Conservation (phyloP, 2,113 vertebrate species). For the Dicentrarchus labrax region DNA sequence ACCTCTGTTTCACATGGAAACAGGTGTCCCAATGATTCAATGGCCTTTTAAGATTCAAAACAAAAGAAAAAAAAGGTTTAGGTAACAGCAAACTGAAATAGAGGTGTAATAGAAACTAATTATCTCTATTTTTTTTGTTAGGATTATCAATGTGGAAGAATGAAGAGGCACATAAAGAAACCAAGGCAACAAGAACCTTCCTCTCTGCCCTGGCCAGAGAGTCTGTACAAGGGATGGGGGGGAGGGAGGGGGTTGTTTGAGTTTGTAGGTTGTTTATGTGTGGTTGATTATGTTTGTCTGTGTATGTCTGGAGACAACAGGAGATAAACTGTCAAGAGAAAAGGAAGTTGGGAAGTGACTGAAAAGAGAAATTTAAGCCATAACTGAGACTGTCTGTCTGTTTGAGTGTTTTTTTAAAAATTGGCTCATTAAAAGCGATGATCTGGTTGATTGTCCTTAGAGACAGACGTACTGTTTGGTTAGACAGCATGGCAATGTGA, state of each 20-base stretch:
- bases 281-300: conserved; percentile 39
- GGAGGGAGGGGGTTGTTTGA: conserved; percentile 12
- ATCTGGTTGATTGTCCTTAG: conserved; percentile 58
- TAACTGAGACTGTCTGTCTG: conserved; percentile 19
- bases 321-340: not conserved
- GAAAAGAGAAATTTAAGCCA: conserved; percentile 7
- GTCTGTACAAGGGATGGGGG: conserved; percentile 42
- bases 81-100: conserved; percentile 57
- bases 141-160: conserved; percentile 65
- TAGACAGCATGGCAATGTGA: conserved; percentile 40
- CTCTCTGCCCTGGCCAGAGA: conserved; percentile 45
- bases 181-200: conserved; percentile 76
- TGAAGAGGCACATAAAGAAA: conserved; percentile 82
- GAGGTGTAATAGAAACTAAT: conserved; percentile 42
- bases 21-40: conserved; percentile 47
- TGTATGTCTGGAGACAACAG: conserved; percentile 33
- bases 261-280: conserved; percentile 44
- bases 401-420: conserved; percentile 42
- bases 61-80: conserved; percentile 39
- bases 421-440: conserved; percentile 27
- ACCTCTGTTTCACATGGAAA: conserved; percentile 51
- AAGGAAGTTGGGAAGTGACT: not conserved
- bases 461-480: conserved; percentile 42
- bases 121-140: conserved; percentile 46
- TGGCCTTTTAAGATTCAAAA: conserved; percentile 56